Evolutionary conservation across 2,888 invertebrate species (phyloP).

Genomic region (Agrochola macilenta): DNA sequence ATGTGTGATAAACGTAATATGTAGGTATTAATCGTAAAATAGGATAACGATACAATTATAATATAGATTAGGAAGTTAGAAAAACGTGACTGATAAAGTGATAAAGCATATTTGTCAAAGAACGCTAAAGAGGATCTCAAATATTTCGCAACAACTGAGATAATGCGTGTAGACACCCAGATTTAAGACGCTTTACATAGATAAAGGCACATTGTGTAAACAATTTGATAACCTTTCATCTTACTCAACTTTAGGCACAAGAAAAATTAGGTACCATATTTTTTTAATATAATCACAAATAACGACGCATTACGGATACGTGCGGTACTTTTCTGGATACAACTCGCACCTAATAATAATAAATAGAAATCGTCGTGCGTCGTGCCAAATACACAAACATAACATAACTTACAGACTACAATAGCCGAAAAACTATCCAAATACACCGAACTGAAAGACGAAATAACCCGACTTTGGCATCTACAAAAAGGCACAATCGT

Average conservation of each 20-base stretch:
- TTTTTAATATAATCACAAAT: too few species aligned
- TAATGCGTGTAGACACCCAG: constrained; percentile 5
- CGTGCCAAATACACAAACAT: too few species aligned
- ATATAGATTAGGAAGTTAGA: neutral
- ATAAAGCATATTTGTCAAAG: constrained; percentile 8
- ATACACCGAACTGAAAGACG: too few species aligned
- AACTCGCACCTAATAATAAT: too few species aligned
- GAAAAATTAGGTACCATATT: neutral
- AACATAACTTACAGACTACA: too few species aligned
- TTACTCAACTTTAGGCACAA: neutral
- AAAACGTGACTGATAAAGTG: constrained; percentile 15
- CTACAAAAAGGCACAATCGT: too few species aligned
- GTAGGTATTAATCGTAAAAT: neutral
- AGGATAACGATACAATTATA: neutral
- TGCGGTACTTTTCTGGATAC: neutral
- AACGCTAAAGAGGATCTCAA: neutral
- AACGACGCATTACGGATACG: neutral
- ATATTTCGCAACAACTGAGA: constrained; percentile 17
- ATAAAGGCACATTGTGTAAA: constrained; percentile 34
- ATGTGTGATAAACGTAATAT: neutral
- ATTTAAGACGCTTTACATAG: constrained; percentile 16
- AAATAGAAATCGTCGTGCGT: too few species aligned
- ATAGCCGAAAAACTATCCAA: too few species aligned
- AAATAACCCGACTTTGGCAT: too few species aligned
- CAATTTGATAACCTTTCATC: constrained; percentile 47